Base-by-base conservation (phyloP, 1,140 invertebrate genomes). In the Rhagoletis pomonella region DNA sequence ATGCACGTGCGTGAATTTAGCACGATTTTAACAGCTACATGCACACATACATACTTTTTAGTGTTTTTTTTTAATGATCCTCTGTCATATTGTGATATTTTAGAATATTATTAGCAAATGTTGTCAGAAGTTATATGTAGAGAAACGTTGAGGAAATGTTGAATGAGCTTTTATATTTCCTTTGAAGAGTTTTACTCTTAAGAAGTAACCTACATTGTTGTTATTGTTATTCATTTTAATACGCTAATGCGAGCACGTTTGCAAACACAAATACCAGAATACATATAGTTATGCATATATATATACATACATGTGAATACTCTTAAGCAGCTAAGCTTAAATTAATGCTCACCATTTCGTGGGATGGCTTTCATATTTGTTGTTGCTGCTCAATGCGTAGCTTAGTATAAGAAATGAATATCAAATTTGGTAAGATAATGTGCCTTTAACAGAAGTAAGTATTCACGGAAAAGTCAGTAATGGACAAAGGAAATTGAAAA, bases 61-160 rank as follows among this genome's bases (percentile, higher is more conserved):
- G n/a, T n/a, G n/a, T 55, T 55, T 55, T 55, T 55, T 55, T 55
- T 2, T 55, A 7, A 55, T 55, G 50, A 50, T 58, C 5, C 73
- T 9, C 47, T 81, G 50, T 81, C 12, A 29, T 81, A 55, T 73
- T 73, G 44, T 44, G 42, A 73, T 73, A 44, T 73, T 44, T 73
- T 73, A 44, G 42, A 47, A 73, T 73, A 73, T 73, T 73, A 73
- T 73, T 73, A 44, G 42, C 67, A 47, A 73, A 73, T 69, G 67
- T 69, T 69, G 39, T 47, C 67, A 44, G 67, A 69, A 69, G 39
- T 69, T 69, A 44, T 69, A 44, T 69, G 67, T 2, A 12, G 12
- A 29, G 29, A 69, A 42, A 69, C 10, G 9, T 6, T 29, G 39
- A 47, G 39, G 1, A 42, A 47, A 47, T 42, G 9, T 10, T 6